Percentiles rank a stretch among this genome's conserved stretches.
These are phyloP conservation scores for Cygnus atratus DNA, from an alignment of 2,113 vertebrate genomes.

Conservation along the genomic window DNA sequence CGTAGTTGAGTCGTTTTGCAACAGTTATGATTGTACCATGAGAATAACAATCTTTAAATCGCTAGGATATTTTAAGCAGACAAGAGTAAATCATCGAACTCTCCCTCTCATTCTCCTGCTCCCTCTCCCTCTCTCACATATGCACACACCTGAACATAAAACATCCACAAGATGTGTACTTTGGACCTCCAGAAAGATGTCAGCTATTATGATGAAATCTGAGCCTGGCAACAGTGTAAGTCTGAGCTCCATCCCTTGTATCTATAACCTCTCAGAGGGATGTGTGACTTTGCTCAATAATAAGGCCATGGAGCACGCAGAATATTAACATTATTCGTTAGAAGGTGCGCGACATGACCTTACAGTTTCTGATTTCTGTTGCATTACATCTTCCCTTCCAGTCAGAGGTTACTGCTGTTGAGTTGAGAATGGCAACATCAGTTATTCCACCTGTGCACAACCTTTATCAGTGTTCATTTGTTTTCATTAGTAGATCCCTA, in stretches of 20 bases:
- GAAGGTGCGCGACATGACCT: background rate
- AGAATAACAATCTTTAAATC: background rate
- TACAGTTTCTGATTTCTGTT: background rate
- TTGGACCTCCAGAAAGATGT: background rate
- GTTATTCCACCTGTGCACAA: background rate
- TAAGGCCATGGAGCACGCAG: background rate
- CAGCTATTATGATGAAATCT: background rate
- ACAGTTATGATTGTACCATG: background rate
- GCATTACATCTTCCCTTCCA: background rate
- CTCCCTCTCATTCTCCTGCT: no score
- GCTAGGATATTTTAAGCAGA: background rate
- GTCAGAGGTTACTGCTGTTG: background rate
- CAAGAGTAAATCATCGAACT: background rate
- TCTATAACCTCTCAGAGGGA: background rate
- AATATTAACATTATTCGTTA: background rate
- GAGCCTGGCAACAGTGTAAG: background rate
- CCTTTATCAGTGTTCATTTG: background rate
- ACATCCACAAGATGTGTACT: background rate
- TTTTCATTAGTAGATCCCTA: background rate
- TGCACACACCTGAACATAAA: background rate
- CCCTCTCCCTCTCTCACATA: background rate
- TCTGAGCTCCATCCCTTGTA: background rate
- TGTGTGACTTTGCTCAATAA: background rate
- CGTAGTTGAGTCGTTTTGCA: background rate
- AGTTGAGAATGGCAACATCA: background rate